phyloP scores from a whole-genome alignment of 2,113 vertebrate genomes.

The Ondatra zibethicus region DNA sequence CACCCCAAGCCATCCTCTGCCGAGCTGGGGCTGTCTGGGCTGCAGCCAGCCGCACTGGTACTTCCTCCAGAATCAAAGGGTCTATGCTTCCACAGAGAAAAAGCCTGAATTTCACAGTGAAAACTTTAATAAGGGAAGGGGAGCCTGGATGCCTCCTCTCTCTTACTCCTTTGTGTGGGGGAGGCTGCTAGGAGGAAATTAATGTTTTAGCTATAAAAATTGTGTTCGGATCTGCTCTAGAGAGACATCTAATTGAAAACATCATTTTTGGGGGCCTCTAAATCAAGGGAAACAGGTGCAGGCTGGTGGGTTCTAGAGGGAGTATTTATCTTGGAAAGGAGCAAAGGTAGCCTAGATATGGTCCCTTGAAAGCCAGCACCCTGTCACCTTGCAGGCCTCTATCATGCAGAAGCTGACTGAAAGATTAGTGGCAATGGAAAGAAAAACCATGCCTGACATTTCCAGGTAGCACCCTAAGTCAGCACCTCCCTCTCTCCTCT shows the following conservation, averaged over 20 bases:
- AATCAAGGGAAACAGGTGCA: slow-evolving; percentile 71
- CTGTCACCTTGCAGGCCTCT: too few species aligned
- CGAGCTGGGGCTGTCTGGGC: neutral
- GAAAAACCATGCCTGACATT: neutral
- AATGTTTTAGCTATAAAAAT: slow-evolving; percentile 43
- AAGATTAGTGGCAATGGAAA: neutral
- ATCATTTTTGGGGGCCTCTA: slow-evolving; percentile 29
- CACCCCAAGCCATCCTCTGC: slow-evolving; percentile 20
- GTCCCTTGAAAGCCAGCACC: neutral
- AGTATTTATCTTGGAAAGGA: slow-evolving; percentile 70
- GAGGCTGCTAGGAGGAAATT: neutral
- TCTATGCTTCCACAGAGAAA: neutral
- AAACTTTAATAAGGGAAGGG: neutral
- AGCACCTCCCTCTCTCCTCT: neutral
- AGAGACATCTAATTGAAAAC: slow-evolving; percentile 68
- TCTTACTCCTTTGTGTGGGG: neutral
- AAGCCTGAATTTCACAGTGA: neutral
- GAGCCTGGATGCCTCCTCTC: neutral
- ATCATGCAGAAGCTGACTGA: neutral
- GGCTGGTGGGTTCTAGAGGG: slow-evolving; percentile 66
- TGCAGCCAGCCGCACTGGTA: neutral
- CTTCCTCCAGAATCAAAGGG: neutral
- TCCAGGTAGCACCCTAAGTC: neutral
- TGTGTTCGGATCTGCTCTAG: slow-evolving; percentile 48
- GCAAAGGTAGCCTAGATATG: slow-evolving; percentile 34